Evolutionary conservation across 2,888 invertebrate genomes (phyloP), one percentile per base, ranked within the genome.

Genomic region (Plutella xylostella): DNA sequence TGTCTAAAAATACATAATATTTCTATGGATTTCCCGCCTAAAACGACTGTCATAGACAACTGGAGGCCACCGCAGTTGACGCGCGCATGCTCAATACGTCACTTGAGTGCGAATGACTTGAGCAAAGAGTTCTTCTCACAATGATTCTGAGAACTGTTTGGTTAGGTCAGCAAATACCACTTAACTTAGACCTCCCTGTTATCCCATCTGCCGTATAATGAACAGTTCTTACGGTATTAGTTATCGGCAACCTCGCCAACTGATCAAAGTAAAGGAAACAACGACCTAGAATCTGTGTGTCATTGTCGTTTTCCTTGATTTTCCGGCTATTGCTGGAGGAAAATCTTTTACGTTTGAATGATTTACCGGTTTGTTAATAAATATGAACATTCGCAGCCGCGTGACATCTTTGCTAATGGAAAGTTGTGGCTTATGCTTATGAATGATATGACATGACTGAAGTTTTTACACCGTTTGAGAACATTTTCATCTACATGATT

Each of bases 121-220:
- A 60, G 70, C 60, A 73, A 78, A 77, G 61, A 62, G 51, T 60
- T 60, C 60, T 55, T 55, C 63, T 64, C 58, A 53, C 56, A 62
- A 52, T 48, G 15, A 15, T 14, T 31, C 6, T 31, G 51, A 51
- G 72, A 72, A 76, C 57, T 66, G 62, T 70, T 71, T 68, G 63
- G 56, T 70, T 68, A 66, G 60, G 64, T 62, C 65, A 67, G 66
- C 60, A 65, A 55, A 46, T 40, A 54, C 68, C 62, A 68, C 35
- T 37, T 9, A 51, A 50, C 45, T 30, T 48, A 53, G 68, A 65
- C 47, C 67, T 51, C 40, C 48, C 37, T 41, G 41, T 51, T 47
- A 48, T 48, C 48, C 39, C 39, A 35, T n/a, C 28, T 45, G 40
- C 35, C 47, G 38, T 28, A 42, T 43, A 48, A 45, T 42, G 34